Evolutionary conservation across 2,113 vertebrate species (phyloP), one percentile per base, ranked within the genome.

Genomic region (Bubo scandiacus): DNA sequence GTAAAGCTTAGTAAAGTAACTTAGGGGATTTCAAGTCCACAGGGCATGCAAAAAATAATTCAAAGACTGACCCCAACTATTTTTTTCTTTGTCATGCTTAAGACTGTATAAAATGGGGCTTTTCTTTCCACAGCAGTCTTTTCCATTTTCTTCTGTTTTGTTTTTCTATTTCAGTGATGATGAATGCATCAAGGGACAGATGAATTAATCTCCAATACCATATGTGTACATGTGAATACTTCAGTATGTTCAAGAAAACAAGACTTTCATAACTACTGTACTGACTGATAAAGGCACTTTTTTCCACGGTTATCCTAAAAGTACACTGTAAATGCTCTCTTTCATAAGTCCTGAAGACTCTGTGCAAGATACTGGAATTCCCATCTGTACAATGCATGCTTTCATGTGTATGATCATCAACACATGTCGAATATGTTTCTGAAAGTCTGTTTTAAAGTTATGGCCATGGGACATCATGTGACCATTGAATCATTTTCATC

Each of bases 401-500:
- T 98, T 96, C 95, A 93, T 96, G 92, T 68, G 40, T 65, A 83
- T 94, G 91, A 95, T 96, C 95, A 90, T 71, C 94, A 90, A 81
- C 92, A 96, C 88, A 94, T 94, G 94, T 63, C 2, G 8, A 94
- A 68, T 81, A 20, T 29, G 70, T 96, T 97, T 83, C 94, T 92
- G 87, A 75, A 93, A 77, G 86, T 62, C 88, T 95, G 86, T 75
- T 95, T 96, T 75, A 97, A 94, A 84, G 51, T 74, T 88, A 94
- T 59, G 65, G 92, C 95, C 84, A 36, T 75, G 92, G 89, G 79
- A 94, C 91, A 94, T 79, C 97, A 97, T 94, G 97, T 97, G 97
- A 98, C 68, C 94, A 73, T 77, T 96, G 96, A 97, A 94, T 97
- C 92, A 97, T 96, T 97, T 95, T 95, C 90, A 77, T 96, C 85